Conservation (phyloP, 1,140 invertebrate species). For the Dufourea novaeangliae region DNA sequence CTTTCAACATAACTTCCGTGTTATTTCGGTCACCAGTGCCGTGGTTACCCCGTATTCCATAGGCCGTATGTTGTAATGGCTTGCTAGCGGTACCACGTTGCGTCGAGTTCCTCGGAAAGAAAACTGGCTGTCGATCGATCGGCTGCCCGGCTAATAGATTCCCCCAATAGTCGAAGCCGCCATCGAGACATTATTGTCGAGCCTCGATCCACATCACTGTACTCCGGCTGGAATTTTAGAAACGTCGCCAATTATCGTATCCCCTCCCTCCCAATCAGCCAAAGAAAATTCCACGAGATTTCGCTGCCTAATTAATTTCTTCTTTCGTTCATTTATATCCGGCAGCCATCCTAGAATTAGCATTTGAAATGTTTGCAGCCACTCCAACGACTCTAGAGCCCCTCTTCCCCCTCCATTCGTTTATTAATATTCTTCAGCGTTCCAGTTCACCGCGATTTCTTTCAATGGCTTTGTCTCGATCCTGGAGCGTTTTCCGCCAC, state of each 20-base stretch:
- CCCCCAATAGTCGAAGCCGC: neutral
- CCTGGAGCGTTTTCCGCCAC: neutral
- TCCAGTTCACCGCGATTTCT: constrained; percentile 5
- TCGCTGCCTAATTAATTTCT: constrained; percentile 39
- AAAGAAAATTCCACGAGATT: constrained; percentile 10
- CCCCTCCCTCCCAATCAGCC: neutral
- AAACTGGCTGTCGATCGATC: constrained; percentile 19
- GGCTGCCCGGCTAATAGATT: constrained; percentile 29
- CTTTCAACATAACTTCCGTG: neutral
- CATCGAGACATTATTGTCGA: constrained; percentile 27
- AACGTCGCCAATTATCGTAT: constrained; percentile 22
- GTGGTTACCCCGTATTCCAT: too few species aligned
- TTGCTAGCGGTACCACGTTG: neutral
- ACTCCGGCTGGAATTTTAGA: constrained; percentile 32
- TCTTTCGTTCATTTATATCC: neutral
- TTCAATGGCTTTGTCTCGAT: constrained; percentile 25
- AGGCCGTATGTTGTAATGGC: too few species aligned
- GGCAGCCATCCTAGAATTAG: constrained; percentile 1
- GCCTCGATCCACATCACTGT: constrained; percentile 17
- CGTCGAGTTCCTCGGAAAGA: too few species aligned
- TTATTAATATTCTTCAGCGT: constrained; percentile 32
- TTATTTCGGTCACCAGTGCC: constrained; percentile 10
- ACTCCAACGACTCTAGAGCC: neutral
- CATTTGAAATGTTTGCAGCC: constrained; percentile 9
- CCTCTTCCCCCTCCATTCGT: neutral